phyloP scores from a whole-genome alignment of 2,888 invertebrate species.

The Camptogramma bilineatum region DNA sequence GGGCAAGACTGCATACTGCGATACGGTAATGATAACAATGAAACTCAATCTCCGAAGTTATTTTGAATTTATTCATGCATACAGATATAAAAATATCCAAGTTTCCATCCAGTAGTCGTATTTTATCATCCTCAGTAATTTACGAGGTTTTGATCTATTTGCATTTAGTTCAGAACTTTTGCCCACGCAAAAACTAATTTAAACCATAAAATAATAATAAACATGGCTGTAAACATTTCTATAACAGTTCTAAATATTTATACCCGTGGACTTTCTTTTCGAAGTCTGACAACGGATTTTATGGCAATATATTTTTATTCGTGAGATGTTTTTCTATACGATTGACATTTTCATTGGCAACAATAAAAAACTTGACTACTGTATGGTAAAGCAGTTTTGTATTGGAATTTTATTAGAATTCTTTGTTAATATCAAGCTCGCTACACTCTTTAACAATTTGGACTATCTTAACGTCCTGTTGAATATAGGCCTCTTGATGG shows the following conservation, averaged over 20 bases:
- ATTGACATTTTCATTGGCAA: neutral
- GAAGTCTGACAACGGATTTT: conserved; percentile 10
- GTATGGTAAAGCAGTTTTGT: neutral
- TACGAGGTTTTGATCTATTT: conserved; percentile 35
- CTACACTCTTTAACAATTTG: neutral
- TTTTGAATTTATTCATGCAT: conserved; percentile 2
- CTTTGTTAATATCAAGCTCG: neutral
- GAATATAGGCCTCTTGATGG: no score
- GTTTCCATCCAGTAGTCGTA: conserved; percentile 30
- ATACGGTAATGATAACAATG: neutral
- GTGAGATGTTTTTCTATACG: neutral
- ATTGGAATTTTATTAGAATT: neutral
- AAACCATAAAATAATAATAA: conserved; percentile 47
- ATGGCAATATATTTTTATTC: conserved; percentile 9
- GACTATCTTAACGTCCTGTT: neutral
- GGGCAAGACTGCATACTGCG: no score
- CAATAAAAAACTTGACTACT: conserved; percentile 4
- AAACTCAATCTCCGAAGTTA: neutral
- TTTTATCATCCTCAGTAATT: conserved; percentile 29
- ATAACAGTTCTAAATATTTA: conserved; percentile 46
- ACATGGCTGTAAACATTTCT: conserved; percentile 45
- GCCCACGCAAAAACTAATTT: conserved; percentile 45
- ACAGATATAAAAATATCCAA: conserved; percentile 12
- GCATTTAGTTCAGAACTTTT: conserved; percentile 36
- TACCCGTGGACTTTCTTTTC: conserved; percentile 35